Evolutionary conservation across 1,140 invertebrate genomes (phyloP).

Genomic region (Drosophila nebulosa): DNA sequence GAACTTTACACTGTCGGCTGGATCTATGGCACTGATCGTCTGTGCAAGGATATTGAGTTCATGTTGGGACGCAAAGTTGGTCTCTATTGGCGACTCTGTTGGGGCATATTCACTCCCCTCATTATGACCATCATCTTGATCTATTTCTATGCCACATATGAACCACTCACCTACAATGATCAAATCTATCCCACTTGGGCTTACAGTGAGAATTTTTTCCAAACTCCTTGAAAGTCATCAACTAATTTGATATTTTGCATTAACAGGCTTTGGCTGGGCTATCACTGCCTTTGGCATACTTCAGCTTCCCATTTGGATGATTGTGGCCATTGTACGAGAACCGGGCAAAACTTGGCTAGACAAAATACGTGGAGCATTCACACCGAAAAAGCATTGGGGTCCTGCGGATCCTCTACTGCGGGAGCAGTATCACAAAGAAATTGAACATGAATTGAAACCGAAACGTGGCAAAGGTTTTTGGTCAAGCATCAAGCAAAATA

Average conservation of each 20-base stretch:
- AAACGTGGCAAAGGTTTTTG: constrained; percentile 55
- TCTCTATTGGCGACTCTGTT: constrained; percentile 90
- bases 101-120: constrained; percentile 89
- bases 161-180: constrained; percentile 82
- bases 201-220: constrained; percentile 71
- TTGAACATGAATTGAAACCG: constrained; percentile 53
- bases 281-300: constrained; percentile 83
- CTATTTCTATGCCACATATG: constrained; percentile 84
- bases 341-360: constrained; percentile 56
- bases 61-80: constrained; percentile 88
- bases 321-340: constrained; percentile 81
- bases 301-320: constrained; percentile 84
- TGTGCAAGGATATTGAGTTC: constrained; percentile 85
- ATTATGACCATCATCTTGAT: constrained; percentile 86
- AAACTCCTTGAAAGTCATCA: neutral
- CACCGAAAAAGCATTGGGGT: constrained; percentile 83
- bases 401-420: constrained; percentile 78
- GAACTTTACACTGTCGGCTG: constrained; percentile 86
- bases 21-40: constrained; percentile 87
- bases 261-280: constrained; percentile 83
- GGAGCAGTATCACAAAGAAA: constrained; percentile 73
- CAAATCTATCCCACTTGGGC: constrained; percentile 81
- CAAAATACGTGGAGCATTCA: constrained; percentile 82
- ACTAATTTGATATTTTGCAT: neutral
- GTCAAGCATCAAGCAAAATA: constrained; percentile 66